phyloP scores from a whole-genome alignment of 2,888 invertebrate species.

The Lithophane ornitopus region DNA sequence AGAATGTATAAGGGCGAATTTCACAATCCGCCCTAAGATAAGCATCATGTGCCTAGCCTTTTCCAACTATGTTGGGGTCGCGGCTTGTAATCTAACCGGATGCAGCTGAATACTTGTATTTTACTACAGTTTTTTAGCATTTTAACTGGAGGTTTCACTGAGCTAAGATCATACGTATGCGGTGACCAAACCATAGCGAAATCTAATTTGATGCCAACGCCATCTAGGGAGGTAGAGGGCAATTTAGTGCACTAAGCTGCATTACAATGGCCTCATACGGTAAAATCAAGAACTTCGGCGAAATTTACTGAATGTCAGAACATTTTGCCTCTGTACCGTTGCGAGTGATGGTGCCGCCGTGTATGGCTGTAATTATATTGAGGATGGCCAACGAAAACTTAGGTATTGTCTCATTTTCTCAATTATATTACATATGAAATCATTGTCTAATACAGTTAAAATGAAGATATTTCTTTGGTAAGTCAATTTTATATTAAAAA shows the following conservation, averaged over 20 bases:
- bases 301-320: constrained; percentile 1
- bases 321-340: too few relatives aligned
- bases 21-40: too few relatives aligned
- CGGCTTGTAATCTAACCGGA: too few relatives aligned
- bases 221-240: constrained; percentile 12
- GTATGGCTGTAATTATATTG: background rate
- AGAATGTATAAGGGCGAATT: background rate
- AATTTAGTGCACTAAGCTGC: background rate
- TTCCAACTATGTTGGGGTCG: too few relatives aligned
- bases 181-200: constrained; percentile 10
- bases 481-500: background rate
- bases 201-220: constrained; percentile 9
- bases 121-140: too few relatives aligned
- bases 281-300: background rate
- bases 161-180: background rate
- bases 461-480: background rate
- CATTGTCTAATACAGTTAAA: background rate
- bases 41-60: too few relatives aligned
- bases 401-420: background rate
- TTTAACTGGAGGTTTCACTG: background rate
- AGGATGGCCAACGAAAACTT: background rate
- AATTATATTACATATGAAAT: background rate
- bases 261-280: background rate
- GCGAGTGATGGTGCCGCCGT: background rate
- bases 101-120: too few relatives aligned